Conservation (phyloP, 2,888 invertebrate genomes). For the Steinernema carpocapsae region DNA sequence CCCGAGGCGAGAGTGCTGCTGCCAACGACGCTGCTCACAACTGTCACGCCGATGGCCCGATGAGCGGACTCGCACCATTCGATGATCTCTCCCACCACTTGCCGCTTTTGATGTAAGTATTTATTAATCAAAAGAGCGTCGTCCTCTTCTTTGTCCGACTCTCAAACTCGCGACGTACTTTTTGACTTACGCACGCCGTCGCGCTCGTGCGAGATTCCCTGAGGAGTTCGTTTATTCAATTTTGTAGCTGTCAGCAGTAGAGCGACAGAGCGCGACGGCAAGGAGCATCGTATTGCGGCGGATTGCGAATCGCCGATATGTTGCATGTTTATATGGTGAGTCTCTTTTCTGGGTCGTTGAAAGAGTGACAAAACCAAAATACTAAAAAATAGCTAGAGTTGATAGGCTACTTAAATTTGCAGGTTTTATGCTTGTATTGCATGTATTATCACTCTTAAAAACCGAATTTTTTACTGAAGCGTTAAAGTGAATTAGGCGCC, state of each 20-base stretch:
- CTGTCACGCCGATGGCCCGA: conserved; percentile 32
- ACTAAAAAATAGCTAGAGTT: too few relatives aligned
- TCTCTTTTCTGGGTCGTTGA: background rate
- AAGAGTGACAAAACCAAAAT: too few relatives aligned
- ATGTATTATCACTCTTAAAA: too few relatives aligned
- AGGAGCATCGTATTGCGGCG: conserved; percentile 23
- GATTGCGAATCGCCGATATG: conserved; percentile 31
- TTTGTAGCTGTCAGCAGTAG: conserved; percentile 31
- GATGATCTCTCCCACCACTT: conserved; percentile 27
- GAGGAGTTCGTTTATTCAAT: conserved; percentile 3
- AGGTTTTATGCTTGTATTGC: too few relatives aligned
- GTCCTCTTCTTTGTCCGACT: background rate
- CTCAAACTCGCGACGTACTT: too few relatives aligned
- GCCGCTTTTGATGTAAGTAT: conserved; percentile 35
- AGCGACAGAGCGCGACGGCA: background rate
- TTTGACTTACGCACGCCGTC: background rate
- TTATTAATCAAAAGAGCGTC: conserved; percentile 30
- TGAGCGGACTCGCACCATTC: conserved; percentile 32
- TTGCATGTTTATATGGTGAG: conserved; percentile 33
- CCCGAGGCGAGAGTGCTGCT: conserved; percentile 4
- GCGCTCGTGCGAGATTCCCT: background rate
- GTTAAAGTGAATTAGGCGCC: too few relatives aligned
- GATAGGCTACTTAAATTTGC: too few relatives aligned
- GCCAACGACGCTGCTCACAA: conserved; percentile 3
- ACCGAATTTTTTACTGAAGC: too few relatives aligned